Base-by-base conservation (phyloP, 2,113 vertebrate species). In the Monopterus albus region DNA sequence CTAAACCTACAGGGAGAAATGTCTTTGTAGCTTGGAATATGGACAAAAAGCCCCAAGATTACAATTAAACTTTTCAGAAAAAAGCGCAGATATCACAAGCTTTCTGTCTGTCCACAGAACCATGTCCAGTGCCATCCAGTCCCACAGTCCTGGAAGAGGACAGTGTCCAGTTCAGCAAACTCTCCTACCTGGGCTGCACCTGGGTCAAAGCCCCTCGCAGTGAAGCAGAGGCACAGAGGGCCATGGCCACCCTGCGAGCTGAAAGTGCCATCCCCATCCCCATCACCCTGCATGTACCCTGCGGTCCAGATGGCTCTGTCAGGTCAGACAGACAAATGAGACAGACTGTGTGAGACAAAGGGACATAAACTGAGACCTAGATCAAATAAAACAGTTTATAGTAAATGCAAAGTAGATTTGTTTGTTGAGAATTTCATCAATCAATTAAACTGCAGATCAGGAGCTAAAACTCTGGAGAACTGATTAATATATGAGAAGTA, bases 151-250 rank as follows among this genome's bases (percentile, higher is more conserved):
- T 74, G 60, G 97, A 99, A 67, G 98, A 99, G 87, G 96, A 98
- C 81, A 96, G 97, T 0, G 97, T 99, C 28, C 91, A 96, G 84
- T 99, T 99, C 90, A 97, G 96, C 88, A 98, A 99, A 89, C 90
- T 99, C 58, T 94, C 92, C 3, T 99, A 99, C 2, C 91, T 99
- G 79, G 98, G 98, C 12, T 96, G 94, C 79, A 97, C 95, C 8
- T 98, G 95, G 83, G 96, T 99, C 86, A 95, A 95, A 78, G 96
- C 96, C 14, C 98, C 98, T 43, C 95, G 98, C 55, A 98, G 90
- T 25, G 96, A 99, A 78, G 76, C 85, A 0, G 96, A 99, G 83
- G 97, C 98, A 17, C 94, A 95, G 7, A 91, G 72, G 2, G 96
- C 97, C 56, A 99, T 99, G 96, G 91, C 94, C 63, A 94, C 91